A percentile compares a stretch with the other conserved stretches of the same genome.
phyloP scores from a whole-genome alignment of 1,140 invertebrate genomes.

The Drosophila bocki region DNA sequence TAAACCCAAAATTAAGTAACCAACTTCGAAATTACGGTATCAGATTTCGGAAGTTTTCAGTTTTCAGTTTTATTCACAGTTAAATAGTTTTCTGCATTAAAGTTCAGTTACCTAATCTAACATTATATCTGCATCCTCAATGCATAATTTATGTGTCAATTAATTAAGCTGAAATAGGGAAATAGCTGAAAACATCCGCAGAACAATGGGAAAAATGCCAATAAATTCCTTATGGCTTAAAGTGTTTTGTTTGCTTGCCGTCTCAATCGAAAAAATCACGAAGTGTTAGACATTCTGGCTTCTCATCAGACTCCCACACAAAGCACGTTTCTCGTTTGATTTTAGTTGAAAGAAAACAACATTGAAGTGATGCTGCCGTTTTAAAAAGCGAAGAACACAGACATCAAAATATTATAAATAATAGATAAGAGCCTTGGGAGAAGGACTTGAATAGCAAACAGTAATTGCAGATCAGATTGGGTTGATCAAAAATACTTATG shows the following conservation, averaged over 20 bases:
- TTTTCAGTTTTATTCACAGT: neutral
- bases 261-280: conserved; percentile 58
- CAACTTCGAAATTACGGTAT: neutral
- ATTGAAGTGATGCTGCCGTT: conserved; percentile 20
- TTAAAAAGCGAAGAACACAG: conserved; percentile 17
- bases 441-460: conserved; percentile 1
- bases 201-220: conserved; percentile 24
- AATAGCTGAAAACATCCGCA: conserved; percentile 38
- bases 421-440: neutral
- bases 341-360: conserved; percentile 20
- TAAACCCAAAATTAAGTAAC: neutral
- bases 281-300: conserved; percentile 54
- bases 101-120: conserved; percentile 10
- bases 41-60: neutral
- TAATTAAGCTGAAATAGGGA: conserved; percentile 65
- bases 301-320: conserved; percentile 58
- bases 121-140: conserved; percentile 13
- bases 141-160: conserved; percentile 61
- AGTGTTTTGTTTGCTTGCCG: conserved; percentile 36
- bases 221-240: conserved; percentile 40
- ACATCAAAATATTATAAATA: conserved; percentile 1
- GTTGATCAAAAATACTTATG: neutral
- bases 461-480: neutral
- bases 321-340: conserved; percentile 53
- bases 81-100: neutral